Evolutionary conservation across 2,113 vertebrate genomes (phyloP).

Genomic region (Dolichotis patagonum): DNA sequence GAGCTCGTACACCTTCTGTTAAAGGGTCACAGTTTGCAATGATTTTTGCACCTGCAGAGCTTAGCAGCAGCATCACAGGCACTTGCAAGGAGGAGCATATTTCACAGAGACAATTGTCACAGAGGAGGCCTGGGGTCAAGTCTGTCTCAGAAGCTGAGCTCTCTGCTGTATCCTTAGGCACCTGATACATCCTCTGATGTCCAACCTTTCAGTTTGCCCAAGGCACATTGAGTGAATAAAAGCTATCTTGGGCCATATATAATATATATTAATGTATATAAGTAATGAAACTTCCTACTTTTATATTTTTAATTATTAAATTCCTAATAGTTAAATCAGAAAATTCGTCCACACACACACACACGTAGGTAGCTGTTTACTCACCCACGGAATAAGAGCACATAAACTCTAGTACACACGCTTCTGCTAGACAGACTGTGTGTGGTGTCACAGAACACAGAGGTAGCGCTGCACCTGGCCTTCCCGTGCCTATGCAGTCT

Average conservation of each 20-base stretch:
- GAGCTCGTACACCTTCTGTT: background rate
- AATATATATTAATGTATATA: background rate
- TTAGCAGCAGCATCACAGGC: background rate
- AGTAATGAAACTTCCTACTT: background rate
- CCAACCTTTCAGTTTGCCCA: background rate
- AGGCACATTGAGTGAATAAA: background rate
- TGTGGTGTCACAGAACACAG: background rate
- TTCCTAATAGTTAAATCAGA: background rate
- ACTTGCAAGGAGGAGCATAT: background rate
- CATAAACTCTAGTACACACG: background rate
- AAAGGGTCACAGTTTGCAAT: background rate
- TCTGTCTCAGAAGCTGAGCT: background rate
- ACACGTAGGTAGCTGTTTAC: background rate
- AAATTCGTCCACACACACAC: background rate
- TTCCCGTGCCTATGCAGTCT: background rate
- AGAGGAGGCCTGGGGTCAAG: background rate
- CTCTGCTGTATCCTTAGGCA: background rate
- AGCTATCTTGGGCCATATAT: background rate
- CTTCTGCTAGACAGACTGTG: background rate
- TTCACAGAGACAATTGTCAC: background rate
- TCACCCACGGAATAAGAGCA: background rate
- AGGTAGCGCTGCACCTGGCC: background rate
- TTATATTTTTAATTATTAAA: background rate
- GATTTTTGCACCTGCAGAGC: background rate
- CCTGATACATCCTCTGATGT: background rate